Conservation (phyloP, 2,888 invertebrate species). For the Acleris sparsana region DNA sequence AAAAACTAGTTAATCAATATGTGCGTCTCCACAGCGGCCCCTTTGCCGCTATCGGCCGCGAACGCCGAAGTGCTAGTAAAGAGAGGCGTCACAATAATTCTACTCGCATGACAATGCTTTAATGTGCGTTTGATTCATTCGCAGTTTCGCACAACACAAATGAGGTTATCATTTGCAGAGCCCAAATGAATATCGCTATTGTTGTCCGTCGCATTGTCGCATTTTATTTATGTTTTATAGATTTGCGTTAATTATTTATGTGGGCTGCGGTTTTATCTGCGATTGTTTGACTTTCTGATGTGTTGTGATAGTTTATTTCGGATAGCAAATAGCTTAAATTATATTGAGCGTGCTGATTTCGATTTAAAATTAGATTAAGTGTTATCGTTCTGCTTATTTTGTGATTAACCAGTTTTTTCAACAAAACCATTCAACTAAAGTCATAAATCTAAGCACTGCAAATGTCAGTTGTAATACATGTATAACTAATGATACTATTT, state of each 20-base stretch:
- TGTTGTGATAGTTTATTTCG: not conserved
- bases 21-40: constrained; percentile 46
- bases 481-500: no score
- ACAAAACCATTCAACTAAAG: no score
- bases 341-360: no score
- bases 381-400: no score
- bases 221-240: constrained; percentile 45
- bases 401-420: no score
- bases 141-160: constrained; percentile 62
- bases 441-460: no score
- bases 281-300: constrained; percentile 28
- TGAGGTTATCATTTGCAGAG: constrained; percentile 80
- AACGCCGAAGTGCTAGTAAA: constrained; percentile 75
- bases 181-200: constrained; percentile 73
- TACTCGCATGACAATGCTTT: constrained; percentile 80
- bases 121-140: constrained; percentile 82
- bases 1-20: not conserved
- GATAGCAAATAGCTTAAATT: not conserved
- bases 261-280: constrained; percentile 40
- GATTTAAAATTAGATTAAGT: no score
- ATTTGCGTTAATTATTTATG: constrained; percentile 42
- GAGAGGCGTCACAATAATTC: constrained; percentile 82
- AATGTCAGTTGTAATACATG: no score
- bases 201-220: constrained; percentile 52
- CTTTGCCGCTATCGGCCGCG: constrained; percentile 50